Evolutionary conservation across 2,888 invertebrate species (phyloP), one percentile per base, ranked within the genome.

Genomic region (Macrosoma leucophasiata): DNA sequence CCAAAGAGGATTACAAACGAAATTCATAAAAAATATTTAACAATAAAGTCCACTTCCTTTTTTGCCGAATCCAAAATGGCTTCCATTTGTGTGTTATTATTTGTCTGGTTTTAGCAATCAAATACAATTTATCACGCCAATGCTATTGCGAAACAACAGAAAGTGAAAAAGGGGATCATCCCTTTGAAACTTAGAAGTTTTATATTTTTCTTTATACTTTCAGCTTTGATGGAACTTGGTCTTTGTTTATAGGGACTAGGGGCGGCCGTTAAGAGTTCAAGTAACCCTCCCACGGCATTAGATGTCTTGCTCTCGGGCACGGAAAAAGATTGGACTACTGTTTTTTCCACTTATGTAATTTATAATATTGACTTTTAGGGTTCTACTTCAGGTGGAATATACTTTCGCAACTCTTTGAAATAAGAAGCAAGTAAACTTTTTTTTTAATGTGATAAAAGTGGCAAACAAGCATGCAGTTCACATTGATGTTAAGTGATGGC

Each of bases 231-330:
- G 58, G 62, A 70, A 76, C 62, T 71, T 67, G 46, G 54, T 53
- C 65, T 69, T 75, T 75, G 71, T 73, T 74, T 65, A n/a, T n/a
- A n/a, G n/a, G n/a, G n/a, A n/a, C n/a, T n/a, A n/a, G 58, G 55
- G 52, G 47, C 52, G 50, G 48, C 28, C 35, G 55, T 57, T 55
- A 56, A 50, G 58, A 56, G 63, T 58, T 59, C 52, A 52, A 54
- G 55, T 50, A 55, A 57, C 51, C 50, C 43, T 52, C 50, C 46
- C 46, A 41, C 46, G 41, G 52, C 49, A 47, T 52, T 48, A 51
- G 43, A 44, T 13, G 19, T 24, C 24, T 4, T 11, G 10, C 13
- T 33, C 15, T 18, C 21, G 13, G 28, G 22, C 28, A 32, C 18
- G 28, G 13, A 13, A n/a, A 11, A 22, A 34, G 15, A 28, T 19